A percentile compares a stretch with the other conserved stretches of the same genome.
Evolutionary conservation across 2,888 invertebrate genomes (phyloP).

Genomic region (Polietes domitor): DNA sequence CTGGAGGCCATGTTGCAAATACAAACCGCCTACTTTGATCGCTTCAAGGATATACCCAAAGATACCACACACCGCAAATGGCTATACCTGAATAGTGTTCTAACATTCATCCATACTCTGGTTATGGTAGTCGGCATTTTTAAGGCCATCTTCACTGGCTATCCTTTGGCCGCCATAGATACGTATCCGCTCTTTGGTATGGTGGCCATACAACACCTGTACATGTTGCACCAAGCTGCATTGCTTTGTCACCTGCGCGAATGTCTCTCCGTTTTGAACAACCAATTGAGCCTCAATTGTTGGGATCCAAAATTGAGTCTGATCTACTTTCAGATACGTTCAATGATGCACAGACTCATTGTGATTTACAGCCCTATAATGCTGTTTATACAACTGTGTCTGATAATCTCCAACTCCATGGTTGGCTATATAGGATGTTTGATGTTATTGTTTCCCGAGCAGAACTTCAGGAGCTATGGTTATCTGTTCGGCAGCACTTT

Average conservation of each 20-base stretch:
- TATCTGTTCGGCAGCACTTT: slow-evolving; percentile 46
- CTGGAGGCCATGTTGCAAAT: not conserved
- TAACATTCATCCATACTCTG: not conserved
- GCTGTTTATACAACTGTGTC: slow-evolving; percentile 23
- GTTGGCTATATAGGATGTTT: slow-evolving; percentile 20
- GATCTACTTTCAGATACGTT: slow-evolving; percentile 28
- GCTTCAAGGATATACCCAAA: not conserved
- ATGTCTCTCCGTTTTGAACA: slow-evolving; percentile 9
- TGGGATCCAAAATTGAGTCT: slow-evolving; percentile 43
- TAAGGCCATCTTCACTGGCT: too few species aligned
- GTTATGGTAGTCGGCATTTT: not conserved
- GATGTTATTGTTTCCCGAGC: not conserved
- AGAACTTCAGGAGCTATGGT: not conserved
- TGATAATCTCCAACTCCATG: slow-evolving; percentile 42
- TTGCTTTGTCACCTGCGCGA: slow-evolving; percentile 45
- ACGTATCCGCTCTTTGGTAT: not conserved
- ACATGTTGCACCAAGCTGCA: slow-evolving; percentile 39
- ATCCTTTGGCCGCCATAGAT: too few species aligned
- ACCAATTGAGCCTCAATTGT: slow-evolving; percentile 13
- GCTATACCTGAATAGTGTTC: slow-evolving; percentile 1
- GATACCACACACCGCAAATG: slow-evolving; percentile 13
- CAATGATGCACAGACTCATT: not conserved
- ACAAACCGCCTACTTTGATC: slow-evolving; percentile 32
- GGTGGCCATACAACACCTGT: slow-evolving; percentile 20
- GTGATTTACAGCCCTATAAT: slow-evolving; percentile 28